Evolutionary conservation across 2,113 vertebrate genomes (phyloP).

Genomic region (Nothocercus nigrocapillus): DNA sequence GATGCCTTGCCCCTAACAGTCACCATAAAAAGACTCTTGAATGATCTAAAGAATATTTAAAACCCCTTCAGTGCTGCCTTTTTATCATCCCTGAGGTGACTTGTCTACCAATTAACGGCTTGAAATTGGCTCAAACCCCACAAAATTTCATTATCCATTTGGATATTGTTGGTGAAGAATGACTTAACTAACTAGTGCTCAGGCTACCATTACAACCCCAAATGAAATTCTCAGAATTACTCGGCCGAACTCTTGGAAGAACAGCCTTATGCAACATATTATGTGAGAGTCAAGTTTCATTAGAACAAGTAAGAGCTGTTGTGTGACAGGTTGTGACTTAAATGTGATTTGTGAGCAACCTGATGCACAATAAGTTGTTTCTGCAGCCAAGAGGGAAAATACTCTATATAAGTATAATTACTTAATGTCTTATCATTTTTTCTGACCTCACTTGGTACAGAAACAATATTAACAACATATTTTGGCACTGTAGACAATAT

Average conservation of each 20-base stretch:
- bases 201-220: neutral
- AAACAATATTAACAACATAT: neutral
- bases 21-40: neutral
- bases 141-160: neutral
- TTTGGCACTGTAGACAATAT: neutral
- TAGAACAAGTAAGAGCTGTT: fast-evolving
- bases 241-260: neutral
- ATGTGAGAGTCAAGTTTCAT: neutral
- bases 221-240: neutral
- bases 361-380: neutral
- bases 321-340: neutral
- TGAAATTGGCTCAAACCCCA: neutral
- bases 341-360: neutral
- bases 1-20: fast-evolving
- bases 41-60: neutral
- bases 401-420: neutral
- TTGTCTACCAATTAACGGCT: neutral
- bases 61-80: neutral
- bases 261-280: neutral
- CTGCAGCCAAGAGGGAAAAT: neutral
- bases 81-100: neutral
- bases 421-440: neutral
- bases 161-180: neutral
- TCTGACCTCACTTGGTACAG: neutral
- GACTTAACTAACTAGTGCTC: neutral